Percentiles rank a stretch among this genome's conserved stretches.
phyloP scores from a whole-genome alignment of 2,113 vertebrate species.

The Oreotrochilus melanogaster region DNA sequence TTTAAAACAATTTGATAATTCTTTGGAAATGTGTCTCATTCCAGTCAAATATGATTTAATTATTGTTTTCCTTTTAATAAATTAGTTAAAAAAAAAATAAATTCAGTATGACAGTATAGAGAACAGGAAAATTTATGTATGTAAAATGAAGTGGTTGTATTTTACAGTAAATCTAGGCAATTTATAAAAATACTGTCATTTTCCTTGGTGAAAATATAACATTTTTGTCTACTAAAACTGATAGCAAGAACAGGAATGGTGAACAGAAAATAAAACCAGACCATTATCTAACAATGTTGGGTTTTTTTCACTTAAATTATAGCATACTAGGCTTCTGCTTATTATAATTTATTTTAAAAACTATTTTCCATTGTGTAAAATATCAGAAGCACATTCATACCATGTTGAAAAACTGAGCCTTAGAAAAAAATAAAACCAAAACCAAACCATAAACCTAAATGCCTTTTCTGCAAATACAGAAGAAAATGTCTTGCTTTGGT shows the following conservation, averaged over 20 bases:
- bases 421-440: not conserved
- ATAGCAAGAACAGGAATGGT: not conserved
- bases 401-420: not conserved
- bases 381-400: not conserved
- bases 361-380: not conserved
- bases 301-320: not conserved
- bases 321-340: not conserved
- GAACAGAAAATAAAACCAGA: not conserved
- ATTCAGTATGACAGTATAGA: not conserved
- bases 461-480: not conserved
- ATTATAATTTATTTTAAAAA: not conserved
- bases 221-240: not conserved
- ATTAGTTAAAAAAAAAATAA: not conserved
- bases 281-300: not conserved
- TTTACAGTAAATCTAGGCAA: not conserved
- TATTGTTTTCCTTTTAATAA: not conserved
- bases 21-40: not conserved
- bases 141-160: not conserved
- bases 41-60: not conserved
- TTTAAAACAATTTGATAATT: not conserved
- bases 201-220: not conserved
- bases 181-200: not conserved
- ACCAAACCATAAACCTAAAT: not conserved
- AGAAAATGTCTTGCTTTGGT: not conserved
- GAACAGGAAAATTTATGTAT: not conserved